Conservation (phyloP, 2,113 vertebrate genomes). For the Pygoscelis antarcticus region DNA sequence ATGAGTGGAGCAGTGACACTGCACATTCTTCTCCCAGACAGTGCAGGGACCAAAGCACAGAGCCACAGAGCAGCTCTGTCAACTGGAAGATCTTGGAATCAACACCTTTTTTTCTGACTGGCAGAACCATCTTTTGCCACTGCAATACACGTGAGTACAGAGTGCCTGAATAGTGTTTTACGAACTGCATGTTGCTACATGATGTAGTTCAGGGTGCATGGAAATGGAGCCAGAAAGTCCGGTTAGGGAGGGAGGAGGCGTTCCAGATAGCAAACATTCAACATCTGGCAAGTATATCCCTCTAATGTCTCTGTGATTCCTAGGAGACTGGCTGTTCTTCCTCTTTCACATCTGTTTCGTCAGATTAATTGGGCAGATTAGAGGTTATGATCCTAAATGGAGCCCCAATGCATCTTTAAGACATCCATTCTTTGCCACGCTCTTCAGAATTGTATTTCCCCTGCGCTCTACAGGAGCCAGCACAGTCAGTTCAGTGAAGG, state of each 20-base stretch:
- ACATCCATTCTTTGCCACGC: constrained; percentile 1
- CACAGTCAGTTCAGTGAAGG: neutral
- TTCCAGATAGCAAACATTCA: constrained; percentile 29
- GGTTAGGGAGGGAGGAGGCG: neutral
- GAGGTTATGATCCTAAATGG: neutral
- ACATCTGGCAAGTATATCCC: constrained; percentile 54
- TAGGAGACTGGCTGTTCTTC: constrained; percentile 51
- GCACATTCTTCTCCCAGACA: neutral
- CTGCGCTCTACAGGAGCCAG: neutral
- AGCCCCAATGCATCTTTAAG: neutral
- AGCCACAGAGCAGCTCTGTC: neutral
- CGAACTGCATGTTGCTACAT: neutral
- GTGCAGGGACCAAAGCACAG: neutral
- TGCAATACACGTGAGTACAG: neutral
- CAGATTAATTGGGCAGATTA: constrained; percentile 14
- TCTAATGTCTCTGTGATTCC: constrained; percentile 9
- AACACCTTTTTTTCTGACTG: neutral
- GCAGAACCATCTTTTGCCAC: neutral
- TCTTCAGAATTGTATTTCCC: constrained; percentile 3
- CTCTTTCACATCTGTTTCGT: constrained; percentile 39
- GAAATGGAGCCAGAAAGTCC: constrained; percentile 17
- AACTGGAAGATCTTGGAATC: neutral
- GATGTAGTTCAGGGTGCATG: neutral
- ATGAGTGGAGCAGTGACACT: neutral
- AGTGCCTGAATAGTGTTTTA: neutral